Evolutionary conservation across 2,797 vertebrate genomes (phyloP).

Genomic region (Fistularia tabacaria): DNA sequence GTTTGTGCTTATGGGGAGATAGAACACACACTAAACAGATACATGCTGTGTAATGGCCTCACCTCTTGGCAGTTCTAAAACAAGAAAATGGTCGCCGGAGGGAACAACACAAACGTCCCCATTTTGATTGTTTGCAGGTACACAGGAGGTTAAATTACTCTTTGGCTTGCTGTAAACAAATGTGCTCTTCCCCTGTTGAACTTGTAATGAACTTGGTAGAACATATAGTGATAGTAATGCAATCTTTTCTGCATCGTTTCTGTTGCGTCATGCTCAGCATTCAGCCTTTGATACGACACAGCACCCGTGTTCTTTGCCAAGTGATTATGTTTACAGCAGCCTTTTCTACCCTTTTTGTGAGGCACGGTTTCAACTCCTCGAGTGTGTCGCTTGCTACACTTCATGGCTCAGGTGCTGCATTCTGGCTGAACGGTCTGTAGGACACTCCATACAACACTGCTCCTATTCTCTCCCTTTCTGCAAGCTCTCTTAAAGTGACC

Average conservation of each 20-base stretch:
- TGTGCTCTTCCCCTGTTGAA: background rate
- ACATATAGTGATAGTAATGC: slow-evolving; percentile 5
- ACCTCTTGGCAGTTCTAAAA: slow-evolving; percentile 39
- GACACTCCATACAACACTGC: slow-evolving; percentile 21
- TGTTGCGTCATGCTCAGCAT: slow-evolving; percentile 7
- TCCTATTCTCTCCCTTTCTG: slow-evolving; percentile 32
- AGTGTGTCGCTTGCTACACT: slow-evolving; percentile 57
- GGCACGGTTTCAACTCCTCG: slow-evolving; percentile 58
- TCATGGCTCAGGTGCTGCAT: slow-evolving; percentile 53
- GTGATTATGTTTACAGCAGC: slow-evolving; percentile 50
- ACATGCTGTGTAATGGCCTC: slow-evolving; percentile 61
- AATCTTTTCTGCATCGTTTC: slow-evolving; percentile 18
- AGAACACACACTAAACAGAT: slow-evolving; percentile 57
- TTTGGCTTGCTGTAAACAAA: slow-evolving; percentile 7
- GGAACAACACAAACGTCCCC: slow-evolving; percentile 35
- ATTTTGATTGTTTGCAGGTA: slow-evolving; percentile 16
- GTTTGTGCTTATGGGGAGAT: slow-evolving; percentile 65
- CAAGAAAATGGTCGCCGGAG: slow-evolving; percentile 31
- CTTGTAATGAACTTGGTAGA: background rate
- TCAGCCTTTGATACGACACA: slow-evolving; percentile 34
- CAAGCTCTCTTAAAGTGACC: slow-evolving; percentile 52
- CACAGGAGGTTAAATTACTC: slow-evolving; percentile 12
- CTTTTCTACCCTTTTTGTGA: slow-evolving; percentile 42
- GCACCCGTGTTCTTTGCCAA: slow-evolving; percentile 43
- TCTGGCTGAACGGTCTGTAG: slow-evolving; percentile 41